Percentiles rank a stretch among this genome's conserved stretches.
Evolutionary conservation across 1,140 invertebrate species (phyloP).

Genomic region (Sminthurinus signatus): DNA sequence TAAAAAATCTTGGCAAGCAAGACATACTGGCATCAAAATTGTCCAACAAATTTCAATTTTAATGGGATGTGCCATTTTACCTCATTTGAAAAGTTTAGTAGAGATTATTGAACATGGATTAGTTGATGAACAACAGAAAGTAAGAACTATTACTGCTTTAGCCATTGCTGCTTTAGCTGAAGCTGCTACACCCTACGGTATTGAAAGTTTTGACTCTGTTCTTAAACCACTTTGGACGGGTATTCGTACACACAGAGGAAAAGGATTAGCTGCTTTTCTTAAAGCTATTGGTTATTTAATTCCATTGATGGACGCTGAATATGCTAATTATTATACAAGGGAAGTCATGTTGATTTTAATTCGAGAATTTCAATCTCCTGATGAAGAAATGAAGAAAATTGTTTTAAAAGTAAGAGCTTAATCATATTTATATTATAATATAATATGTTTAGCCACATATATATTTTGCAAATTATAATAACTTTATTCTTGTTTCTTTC

Average conservation of each 20-base stretch:
- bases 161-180: conserved; percentile 97
- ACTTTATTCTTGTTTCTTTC: conserved; percentile 15
- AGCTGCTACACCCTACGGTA: conserved; percentile 98
- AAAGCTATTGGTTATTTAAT: conserved; percentile 99
- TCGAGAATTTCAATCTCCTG: conserved; percentile 97
- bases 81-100: conserved; percentile 94
- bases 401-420: conserved; percentile 75
- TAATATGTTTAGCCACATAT: too few species aligned
- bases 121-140: conserved; percentile 67
- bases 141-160: conserved; percentile 94
- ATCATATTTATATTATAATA: conserved; percentile 10
- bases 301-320: conserved; percentile 99
- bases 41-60: conserved; percentile 99
- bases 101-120: conserved; percentile 98
- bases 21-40: conserved; percentile 99
- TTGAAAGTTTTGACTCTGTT: conserved; percentile 99
- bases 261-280: conserved; percentile 96
- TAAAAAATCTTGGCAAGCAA: conserved; percentile 99
- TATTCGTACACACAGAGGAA: conserved; percentile 95
- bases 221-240: conserved; percentile 91
- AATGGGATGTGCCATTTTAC: conserved; percentile 99
- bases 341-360: conserved; percentile 99
- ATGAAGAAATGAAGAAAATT: conserved; percentile 99
- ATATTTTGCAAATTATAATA: too few species aligned
- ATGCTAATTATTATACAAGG: conserved; percentile 98